Percentiles rank a stretch among this genome's conserved stretches.
Conservation (phyloP, 1,140 invertebrate genomes). For the Caenorhabditis remanei region DNA sequence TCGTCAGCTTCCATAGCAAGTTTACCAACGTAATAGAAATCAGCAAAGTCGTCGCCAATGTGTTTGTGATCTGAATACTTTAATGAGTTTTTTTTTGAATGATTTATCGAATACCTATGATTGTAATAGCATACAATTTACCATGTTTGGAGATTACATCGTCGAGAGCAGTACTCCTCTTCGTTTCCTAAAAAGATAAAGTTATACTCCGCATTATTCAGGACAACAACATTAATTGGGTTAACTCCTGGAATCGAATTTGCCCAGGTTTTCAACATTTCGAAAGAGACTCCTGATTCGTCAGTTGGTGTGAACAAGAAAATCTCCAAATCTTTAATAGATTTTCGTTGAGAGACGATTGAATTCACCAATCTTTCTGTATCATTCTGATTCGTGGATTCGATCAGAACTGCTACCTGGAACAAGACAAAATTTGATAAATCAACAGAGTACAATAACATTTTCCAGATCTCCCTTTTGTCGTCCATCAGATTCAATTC, state of each 20-base stretch:
- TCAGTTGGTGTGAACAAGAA: not conserved
- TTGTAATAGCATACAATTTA: no score
- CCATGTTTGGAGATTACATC: no score
- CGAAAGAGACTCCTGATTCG: not conserved
- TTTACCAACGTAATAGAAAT: not conserved
- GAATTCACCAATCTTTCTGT: not conserved
- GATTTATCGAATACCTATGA: no score
- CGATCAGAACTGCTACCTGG: not conserved
- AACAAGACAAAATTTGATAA: not conserved
- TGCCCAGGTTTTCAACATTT: not conserved
- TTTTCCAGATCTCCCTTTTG: not conserved
- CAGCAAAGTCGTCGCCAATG: not conserved
- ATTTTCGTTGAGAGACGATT: not conserved
- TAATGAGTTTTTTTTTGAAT: not conserved
- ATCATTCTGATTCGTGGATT: not conserved
- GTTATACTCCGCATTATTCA: no score
- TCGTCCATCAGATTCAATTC: not conserved
- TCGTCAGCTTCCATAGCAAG: not conserved
- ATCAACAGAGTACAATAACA: not conserved
- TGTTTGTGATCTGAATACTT: not conserved
- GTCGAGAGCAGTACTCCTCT: no score
- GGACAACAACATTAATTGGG: not conserved
- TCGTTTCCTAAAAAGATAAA: no score
- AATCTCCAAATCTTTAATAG: not conserved
- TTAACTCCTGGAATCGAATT: not conserved